phyloP scores from a whole-genome alignment of 1,140 invertebrate species.

The Helicoverpa zea region DNA sequence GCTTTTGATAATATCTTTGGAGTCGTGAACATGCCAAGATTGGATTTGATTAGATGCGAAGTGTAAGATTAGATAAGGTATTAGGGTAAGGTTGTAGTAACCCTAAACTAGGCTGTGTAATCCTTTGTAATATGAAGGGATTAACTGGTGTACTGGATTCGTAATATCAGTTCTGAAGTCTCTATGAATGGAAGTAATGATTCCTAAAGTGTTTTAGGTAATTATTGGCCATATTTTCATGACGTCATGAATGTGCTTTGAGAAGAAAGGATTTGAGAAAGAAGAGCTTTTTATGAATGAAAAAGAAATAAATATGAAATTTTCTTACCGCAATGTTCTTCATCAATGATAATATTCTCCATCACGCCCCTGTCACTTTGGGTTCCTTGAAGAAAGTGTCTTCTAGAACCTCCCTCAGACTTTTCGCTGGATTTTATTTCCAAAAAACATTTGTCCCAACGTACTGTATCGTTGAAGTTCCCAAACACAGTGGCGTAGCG shows the following conservation, averaged over 20 bases:
- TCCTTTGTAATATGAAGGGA: too few species aligned
- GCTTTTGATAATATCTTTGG: neutral
- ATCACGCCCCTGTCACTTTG: constrained; percentile 52
- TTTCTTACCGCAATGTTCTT: constrained; percentile 49
- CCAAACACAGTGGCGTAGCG: constrained; percentile 50
- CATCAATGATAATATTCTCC: constrained; percentile 58
- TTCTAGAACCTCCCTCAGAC: constrained; percentile 13
- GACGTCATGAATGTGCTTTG: too few species aligned
- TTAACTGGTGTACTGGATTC: too few species aligned
- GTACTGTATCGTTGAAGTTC: constrained; percentile 50
- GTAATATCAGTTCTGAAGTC: too few species aligned
- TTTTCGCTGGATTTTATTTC: constrained; percentile 56
- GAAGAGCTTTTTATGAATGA: too few species aligned
- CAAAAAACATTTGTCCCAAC: constrained; percentile 58
- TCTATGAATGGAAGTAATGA: too few species aligned
- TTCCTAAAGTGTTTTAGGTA: too few species aligned
- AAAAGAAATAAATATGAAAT: neutral
- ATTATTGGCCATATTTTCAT: too few species aligned
- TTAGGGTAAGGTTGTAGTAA: constrained; percentile 27
- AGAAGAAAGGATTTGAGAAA: too few species aligned
- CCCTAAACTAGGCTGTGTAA: too few species aligned
- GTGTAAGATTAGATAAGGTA: neutral
- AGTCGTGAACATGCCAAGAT: constrained; percentile 1
- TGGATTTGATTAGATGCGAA: constrained; percentile 15
- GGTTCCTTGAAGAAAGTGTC: constrained; percentile 60